These are phyloP conservation scores for Diplolepis rosae DNA, from an alignment of 2,888 invertebrate species.

Conservation along the genomic window DNA sequence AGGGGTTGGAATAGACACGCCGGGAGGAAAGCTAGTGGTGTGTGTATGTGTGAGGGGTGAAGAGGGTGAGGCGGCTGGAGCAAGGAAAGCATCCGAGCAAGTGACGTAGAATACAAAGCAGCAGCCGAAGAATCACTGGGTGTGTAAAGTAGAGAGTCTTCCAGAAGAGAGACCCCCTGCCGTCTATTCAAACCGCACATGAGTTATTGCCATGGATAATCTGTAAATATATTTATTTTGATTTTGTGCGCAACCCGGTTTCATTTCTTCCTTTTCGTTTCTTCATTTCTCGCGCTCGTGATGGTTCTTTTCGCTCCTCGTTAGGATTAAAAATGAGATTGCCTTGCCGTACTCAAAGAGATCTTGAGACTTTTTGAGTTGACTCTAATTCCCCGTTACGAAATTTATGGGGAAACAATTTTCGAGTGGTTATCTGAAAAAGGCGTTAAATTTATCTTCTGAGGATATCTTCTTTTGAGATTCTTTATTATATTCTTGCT, in stretches of 20 bases:
- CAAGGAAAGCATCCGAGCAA: conserved; percentile 52
- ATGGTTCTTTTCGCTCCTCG: neutral
- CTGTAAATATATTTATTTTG: conserved; percentile 73
- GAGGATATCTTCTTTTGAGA: neutral
- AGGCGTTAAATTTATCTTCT: neutral
- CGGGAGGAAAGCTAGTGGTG: conserved; percentile 40
- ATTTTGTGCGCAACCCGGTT: conserved; percentile 68
- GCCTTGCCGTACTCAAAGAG: neutral
- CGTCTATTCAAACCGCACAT: conserved; percentile 70
- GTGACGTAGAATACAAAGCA: conserved; percentile 71
- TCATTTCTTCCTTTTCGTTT: conserved; percentile 47
- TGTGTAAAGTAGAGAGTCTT: conserved; percentile 41
- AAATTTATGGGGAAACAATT: neutral
- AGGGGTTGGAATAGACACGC: conserved; percentile 23
- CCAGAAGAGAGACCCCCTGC: conserved; percentile 66
- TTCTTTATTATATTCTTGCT: neutral
- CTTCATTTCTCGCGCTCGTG: neutral
- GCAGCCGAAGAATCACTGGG: conserved; percentile 58
- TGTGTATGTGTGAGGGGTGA: too few species aligned
- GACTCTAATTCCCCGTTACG: neutral
- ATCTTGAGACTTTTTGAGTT: neutral
- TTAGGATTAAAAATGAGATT: conserved; percentile 13
- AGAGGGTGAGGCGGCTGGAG: conserved; percentile 47
- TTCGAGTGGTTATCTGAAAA: neutral
- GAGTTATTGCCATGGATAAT: conserved; percentile 71